Evolutionary conservation across 2,113 vertebrate genomes (phyloP).

Genomic region (Anser brachyrhynchus): DNA sequence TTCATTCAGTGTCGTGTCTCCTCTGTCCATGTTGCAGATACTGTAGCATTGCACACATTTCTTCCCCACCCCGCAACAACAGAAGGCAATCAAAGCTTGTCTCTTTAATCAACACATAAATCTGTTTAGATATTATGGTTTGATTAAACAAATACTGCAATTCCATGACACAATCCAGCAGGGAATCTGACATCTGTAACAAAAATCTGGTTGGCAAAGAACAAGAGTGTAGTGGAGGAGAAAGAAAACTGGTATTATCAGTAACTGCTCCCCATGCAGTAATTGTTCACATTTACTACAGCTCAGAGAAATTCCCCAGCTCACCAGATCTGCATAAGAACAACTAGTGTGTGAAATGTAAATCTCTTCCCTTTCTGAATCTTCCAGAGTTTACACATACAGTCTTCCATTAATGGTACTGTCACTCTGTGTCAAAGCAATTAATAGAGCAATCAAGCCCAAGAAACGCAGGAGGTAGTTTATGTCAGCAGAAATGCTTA

Average conservation of each 20-base stretch:
- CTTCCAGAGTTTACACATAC: neutral
- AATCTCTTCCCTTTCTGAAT: neutral
- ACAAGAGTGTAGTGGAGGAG: neutral
- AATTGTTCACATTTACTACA: neutral
- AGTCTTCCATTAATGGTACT: neutral
- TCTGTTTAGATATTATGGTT: neutral
- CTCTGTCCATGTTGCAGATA: neutral
- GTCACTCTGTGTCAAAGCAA: neutral
- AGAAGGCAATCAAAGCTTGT: neutral
- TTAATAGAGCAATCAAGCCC: neutral
- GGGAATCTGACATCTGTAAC: neutral
- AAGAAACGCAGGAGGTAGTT: neutral
- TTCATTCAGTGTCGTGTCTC: neutral
- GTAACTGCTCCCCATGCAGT: neutral
- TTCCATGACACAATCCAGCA: neutral
- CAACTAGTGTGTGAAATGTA: neutral
- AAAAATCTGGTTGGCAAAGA: neutral
- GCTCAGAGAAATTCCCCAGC: neutral
- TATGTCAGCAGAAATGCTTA: neutral
- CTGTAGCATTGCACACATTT: neutral
- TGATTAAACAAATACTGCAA: neutral
- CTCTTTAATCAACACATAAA: neutral
- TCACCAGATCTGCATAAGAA: neutral
- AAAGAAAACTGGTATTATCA: neutral
- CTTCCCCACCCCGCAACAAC: neutral